phyloP scores from a whole-genome alignment of 2,888 invertebrate species.

The Diplolepis rosae region DNA sequence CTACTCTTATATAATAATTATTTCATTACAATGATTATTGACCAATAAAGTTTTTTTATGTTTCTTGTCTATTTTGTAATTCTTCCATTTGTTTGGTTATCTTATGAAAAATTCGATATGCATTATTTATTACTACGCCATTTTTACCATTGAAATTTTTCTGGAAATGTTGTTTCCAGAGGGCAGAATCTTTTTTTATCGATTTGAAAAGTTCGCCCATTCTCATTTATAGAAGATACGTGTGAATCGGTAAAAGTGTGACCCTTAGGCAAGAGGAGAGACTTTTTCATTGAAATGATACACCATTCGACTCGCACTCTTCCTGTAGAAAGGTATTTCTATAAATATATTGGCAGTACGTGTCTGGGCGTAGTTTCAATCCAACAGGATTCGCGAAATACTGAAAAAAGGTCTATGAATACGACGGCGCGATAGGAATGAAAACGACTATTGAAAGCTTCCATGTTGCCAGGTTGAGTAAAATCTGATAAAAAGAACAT shows the following conservation, averaged over 20 bases:
- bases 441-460: slow-evolving; percentile 12
- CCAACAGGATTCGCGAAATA: neutral
- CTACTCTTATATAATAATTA: no score
- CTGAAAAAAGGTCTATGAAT: neutral
- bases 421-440: neutral
- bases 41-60: no score
- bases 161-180: neutral
- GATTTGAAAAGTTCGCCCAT: neutral
- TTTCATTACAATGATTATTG: no score
- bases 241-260: slow-evolving; percentile 20
- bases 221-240: slow-evolving; percentile 2
- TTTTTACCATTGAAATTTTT: no score
- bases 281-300: slow-evolving; percentile 17
- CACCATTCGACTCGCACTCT: neutral
- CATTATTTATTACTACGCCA: no score
- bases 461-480: neutral
- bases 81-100: no score
- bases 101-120: no score
- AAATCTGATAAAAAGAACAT: neutral
- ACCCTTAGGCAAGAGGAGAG: slow-evolving; percentile 9
- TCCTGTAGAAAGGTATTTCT: neutral
- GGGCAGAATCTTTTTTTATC: neutral
- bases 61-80: no score
- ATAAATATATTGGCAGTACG: slow-evolving; percentile 26
- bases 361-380: slow-evolving; percentile 14